Conservation (phyloP, 1,140 invertebrate species). For the Penaeus indicus region DNA sequence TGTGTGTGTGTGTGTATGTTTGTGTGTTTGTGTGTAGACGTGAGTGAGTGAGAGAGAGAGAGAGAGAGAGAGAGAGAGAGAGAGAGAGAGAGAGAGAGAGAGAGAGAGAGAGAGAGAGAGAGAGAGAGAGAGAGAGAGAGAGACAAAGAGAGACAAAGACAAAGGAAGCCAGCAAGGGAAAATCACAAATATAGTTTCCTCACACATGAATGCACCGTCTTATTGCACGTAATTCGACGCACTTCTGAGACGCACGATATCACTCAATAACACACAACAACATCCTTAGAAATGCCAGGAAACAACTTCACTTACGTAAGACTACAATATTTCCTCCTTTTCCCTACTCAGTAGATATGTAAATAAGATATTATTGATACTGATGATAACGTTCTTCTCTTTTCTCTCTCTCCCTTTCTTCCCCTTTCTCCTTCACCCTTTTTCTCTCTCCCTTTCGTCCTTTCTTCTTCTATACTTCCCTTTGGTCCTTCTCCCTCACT, state of each 20-base stretch:
- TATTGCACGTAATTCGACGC: background rate
- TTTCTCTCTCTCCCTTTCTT: slow-evolving; percentile 24
- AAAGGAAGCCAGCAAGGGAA: background rate
- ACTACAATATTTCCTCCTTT: background rate
- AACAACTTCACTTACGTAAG: background rate
- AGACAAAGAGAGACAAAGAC: background rate
- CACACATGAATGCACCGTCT: background rate
- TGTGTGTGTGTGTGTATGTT: no score
- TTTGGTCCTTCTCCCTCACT: background rate
- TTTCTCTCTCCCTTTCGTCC: slow-evolving; percentile 34
- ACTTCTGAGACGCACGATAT: background rate
- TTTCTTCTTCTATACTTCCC: background rate
- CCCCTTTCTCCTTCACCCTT: slow-evolving; percentile 31
- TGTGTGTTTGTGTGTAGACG: no score
- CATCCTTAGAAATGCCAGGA: no score
- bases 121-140: slow-evolving; percentile 22
- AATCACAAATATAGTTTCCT: background rate
- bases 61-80: no score
- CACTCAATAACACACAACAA: no score
- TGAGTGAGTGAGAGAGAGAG: no score
- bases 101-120: background rate
- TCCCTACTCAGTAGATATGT: background rate
- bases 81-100: background rate
- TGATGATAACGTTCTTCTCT: background rate
- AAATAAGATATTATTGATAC: no score